A percentile compares a stretch with the other conserved stretches of the same genome.
phyloP scores from a whole-genome alignment of 2,113 vertebrate genomes.

The Archocentrus centrarchus region DNA sequence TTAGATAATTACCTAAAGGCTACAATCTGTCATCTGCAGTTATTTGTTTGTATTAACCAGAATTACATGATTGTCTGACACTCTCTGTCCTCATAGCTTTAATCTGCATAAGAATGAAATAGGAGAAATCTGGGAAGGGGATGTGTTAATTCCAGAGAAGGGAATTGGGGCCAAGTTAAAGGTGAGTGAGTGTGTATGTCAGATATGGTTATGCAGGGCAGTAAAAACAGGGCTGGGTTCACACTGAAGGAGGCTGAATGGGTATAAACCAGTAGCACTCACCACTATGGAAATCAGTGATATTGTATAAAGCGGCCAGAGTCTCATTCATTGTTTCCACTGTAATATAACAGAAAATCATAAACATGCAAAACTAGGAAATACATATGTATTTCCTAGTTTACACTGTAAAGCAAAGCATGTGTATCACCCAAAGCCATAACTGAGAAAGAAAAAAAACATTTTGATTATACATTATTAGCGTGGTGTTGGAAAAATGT shows the following conservation, averaged over 20 bases:
- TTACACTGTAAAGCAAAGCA: neutral
- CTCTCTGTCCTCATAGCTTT: neutral
- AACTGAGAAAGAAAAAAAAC: neutral
- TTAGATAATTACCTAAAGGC: neutral
- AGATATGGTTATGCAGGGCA: constrained; percentile 34
- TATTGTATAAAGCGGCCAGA: constrained; percentile 96
- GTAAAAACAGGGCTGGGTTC: constrained; percentile 59
- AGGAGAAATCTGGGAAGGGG: neutral
- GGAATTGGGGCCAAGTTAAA: constrained; percentile 25
- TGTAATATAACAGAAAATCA: constrained; percentile 93
- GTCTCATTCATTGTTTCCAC: constrained; percentile 98
- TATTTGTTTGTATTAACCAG: neutral
- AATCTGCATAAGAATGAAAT: neutral
- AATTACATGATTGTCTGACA: neutral
- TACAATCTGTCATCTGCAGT: neutral
- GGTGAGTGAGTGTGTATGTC: constrained; percentile 7
- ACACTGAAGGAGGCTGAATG: constrained; percentile 78
- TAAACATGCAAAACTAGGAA: constrained; percentile 80
- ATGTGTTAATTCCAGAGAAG: constrained; percentile 15
- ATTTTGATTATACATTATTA: neutral
- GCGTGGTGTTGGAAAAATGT: neutral
- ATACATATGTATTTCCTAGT: constrained; percentile 15
- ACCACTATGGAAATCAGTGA: constrained; percentile 96
- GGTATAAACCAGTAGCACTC: constrained; percentile 85
- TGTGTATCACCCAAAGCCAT: neutral